These are phyloP conservation scores for Bagarius yarrelli DNA, from an alignment of 2,113 vertebrate species.

Conservation along the genomic window DNA sequence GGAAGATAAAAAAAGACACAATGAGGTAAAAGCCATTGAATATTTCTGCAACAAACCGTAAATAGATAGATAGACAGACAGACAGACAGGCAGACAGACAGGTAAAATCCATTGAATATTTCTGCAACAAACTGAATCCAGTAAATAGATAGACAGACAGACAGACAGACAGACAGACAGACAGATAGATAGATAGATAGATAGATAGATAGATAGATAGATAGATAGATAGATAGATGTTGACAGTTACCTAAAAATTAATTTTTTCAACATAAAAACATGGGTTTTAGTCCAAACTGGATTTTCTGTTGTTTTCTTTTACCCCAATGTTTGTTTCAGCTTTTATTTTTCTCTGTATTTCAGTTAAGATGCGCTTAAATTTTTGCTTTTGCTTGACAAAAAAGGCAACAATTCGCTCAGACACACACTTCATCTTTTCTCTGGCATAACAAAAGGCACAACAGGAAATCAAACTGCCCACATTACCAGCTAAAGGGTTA, in stretches of 20 bases:
- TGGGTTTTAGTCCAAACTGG: background rate
- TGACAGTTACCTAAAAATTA: no score
- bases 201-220: no score
- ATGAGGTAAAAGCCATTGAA: background rate
- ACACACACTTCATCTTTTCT: no score
- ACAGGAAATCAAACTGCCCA: slow-evolving; percentile 12
- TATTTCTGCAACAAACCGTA: background rate
- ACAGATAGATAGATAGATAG: no score
- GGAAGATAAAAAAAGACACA: background rate
- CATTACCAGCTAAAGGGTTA: background rate
- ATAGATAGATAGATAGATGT: no score
- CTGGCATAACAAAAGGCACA: background rate
- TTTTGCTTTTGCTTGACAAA: background rate
- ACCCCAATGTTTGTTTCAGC: no score
- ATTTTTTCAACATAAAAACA: no score
- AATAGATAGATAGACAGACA: no score
- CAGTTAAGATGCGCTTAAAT: background rate
- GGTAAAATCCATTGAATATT: no score
- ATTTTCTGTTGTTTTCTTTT: background rate
- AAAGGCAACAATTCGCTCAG: background rate
- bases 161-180: background rate
- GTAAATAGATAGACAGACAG: background rate
- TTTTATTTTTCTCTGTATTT: background rate
- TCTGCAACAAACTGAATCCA: background rate
- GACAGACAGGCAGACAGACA: background rate